These are phyloP conservation scores for Pseudopipra pipra DNA, from an alignment of 2,113 vertebrate genomes.

Conservation along the genomic window DNA sequence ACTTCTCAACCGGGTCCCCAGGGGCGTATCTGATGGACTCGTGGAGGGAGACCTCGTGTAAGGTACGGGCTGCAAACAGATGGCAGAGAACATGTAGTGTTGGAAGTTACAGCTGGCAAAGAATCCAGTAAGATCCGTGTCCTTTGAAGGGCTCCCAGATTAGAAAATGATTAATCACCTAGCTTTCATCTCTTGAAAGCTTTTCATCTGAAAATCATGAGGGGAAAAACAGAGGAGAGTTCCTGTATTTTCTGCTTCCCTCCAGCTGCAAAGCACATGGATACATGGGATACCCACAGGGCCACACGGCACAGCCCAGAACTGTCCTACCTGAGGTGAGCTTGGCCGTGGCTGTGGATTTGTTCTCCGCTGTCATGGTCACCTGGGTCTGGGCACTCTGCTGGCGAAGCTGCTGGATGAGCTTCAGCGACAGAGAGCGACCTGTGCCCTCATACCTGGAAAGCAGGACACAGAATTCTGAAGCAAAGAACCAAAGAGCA, in stretches of 20 bases:
- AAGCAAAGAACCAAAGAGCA: not conserved
- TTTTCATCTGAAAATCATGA: not conserved
- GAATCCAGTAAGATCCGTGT: not conserved
- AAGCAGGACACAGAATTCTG: not conserved
- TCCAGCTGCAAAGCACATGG: not conserved
- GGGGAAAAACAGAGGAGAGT: not conserved
- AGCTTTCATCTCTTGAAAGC: not conserved
- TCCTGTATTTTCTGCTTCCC: not conserved
- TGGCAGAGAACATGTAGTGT: not conserved
- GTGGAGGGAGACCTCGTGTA: conserved; percentile 91
- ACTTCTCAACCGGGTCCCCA: conserved; percentile 91
- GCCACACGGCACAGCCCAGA: not conserved
- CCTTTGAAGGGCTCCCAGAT: not conserved
- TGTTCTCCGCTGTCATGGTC: conserved; percentile 89
- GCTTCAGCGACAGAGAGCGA: conserved; percentile 93
- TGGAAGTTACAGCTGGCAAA: not conserved
- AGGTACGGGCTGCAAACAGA: conserved; percentile 76
- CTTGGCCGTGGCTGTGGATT: conserved; percentile 78
- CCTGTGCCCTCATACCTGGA: conserved; percentile 94
- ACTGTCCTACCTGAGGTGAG: conserved; percentile 82
- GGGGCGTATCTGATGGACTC: conserved; percentile 95
- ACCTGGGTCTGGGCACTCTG: conserved; percentile 91
- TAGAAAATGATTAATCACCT: fast-evolving
- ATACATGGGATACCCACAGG: fast-evolving
- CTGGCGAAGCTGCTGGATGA: conserved; percentile 94